Conservation (phyloP, 1,140 invertebrate species). For the Thaumetopoea pityocampa region DNA sequence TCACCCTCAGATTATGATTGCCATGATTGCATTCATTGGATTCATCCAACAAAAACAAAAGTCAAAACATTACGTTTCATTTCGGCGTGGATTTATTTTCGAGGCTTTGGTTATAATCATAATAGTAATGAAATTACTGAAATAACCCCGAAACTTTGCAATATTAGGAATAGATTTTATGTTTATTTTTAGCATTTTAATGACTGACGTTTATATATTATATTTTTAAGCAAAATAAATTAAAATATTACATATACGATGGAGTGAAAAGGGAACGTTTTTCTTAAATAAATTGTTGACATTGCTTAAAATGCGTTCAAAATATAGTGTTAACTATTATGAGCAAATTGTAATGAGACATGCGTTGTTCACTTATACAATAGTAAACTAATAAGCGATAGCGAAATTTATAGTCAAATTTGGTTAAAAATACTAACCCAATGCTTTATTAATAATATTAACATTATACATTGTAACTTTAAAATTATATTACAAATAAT, state of each 20-base stretch:
- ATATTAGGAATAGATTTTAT: too few species aligned
- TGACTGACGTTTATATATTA: too few species aligned
- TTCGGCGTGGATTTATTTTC: too few species aligned
- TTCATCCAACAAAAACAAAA: slow-evolving; percentile 2
- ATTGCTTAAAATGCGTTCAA: neutral
- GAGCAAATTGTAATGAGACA: neutral
- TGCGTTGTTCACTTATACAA: too few species aligned
- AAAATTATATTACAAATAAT: neutral
- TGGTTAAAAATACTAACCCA: too few species aligned
- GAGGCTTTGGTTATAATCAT: too few species aligned
- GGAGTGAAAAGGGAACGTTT: neutral
- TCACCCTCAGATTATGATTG: too few species aligned
- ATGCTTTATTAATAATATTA: too few species aligned
- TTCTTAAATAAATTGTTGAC: slow-evolving; percentile 5
- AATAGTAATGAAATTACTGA: too few species aligned
- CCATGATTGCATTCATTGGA: too few species aligned
- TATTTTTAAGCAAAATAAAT: slow-evolving; percentile 1
- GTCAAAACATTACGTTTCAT: slow-evolving; percentile 1
- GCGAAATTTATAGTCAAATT: neutral
- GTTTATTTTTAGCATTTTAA: too few species aligned
- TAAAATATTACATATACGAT: neutral
- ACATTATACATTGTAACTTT: neutral
- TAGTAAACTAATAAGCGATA: neutral
- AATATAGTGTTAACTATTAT: neutral
- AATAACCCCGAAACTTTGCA: too few species aligned